phyloP scores from a whole-genome alignment of 2,888 invertebrate species.

The Drosophila yooni region DNA sequence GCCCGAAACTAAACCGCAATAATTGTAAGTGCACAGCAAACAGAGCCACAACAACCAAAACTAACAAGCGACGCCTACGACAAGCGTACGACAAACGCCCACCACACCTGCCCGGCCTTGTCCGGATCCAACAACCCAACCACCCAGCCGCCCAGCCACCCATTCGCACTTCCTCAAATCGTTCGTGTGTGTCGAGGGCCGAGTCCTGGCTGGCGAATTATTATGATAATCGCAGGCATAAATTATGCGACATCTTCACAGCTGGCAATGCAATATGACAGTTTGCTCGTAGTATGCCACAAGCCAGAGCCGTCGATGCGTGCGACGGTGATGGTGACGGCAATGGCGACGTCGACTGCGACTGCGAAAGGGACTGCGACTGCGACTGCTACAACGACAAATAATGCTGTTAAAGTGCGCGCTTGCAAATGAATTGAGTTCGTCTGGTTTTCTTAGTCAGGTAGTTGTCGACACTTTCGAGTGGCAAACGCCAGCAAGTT shows the following conservation, averaged over 20 bases:
- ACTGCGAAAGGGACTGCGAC: background rate
- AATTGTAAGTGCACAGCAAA: constrained; percentile 79
- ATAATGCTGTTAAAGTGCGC: background rate
- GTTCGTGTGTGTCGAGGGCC: constrained; percentile 53
- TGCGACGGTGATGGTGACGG: constrained; percentile 7
- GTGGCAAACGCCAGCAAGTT: constrained; percentile 23
- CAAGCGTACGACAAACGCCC: constrained; percentile 24
- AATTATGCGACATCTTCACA: constrained; percentile 63
- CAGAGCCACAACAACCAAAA: constrained; percentile 48
- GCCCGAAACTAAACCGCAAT: constrained; percentile 70
- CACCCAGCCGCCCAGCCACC: background rate
- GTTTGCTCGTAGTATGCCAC: constrained; percentile 24
- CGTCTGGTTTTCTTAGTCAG: constrained; percentile 8
- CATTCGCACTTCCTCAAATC: constrained; percentile 33
- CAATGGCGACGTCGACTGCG: background rate
- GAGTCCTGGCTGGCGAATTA: constrained; percentile 64
- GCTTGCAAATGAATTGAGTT: constrained; percentile 14
- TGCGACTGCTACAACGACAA: background rate
- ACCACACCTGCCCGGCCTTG: constrained; percentile 23
- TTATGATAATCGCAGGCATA: constrained; percentile 79
- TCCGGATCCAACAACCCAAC: background rate
- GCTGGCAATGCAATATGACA: constrained; percentile 59
- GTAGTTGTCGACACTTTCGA: constrained; percentile 26
- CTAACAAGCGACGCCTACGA: constrained; percentile 34
- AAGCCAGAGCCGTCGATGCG: constrained; percentile 32